phyloP scores from a whole-genome alignment of 1,140 invertebrate species.

The Papilio glaucus region DNA sequence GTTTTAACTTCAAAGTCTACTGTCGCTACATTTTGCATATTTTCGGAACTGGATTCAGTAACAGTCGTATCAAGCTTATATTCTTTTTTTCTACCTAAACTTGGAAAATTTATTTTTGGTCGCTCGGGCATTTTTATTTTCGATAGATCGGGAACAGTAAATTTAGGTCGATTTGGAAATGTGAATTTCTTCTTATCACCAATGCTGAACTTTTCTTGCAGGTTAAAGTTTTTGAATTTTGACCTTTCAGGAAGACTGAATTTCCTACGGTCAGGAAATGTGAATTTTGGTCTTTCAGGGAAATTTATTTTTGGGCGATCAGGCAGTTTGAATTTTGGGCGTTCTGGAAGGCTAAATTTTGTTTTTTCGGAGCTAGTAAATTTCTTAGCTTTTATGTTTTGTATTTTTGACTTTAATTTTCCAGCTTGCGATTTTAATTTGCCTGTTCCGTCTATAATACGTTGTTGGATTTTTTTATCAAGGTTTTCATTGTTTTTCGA shows the following conservation, averaged over 20 bases:
- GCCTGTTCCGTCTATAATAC: constrained; percentile 82
- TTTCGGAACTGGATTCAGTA: constrained; percentile 71
- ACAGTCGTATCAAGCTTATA: constrained; percentile 70
- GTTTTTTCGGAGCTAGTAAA: constrained; percentile 84
- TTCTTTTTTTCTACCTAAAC: constrained; percentile 71
- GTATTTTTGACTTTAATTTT: constrained; percentile 85
- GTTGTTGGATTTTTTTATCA: constrained; percentile 82
- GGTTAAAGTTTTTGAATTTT: constrained; percentile 85
- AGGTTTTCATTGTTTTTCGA: constrained; percentile 76
- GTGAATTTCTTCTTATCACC: constrained; percentile 84
- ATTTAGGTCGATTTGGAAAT: constrained; percentile 84
- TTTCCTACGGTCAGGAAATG: constrained; percentile 83
- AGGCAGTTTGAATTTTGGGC: constrained; percentile 85
- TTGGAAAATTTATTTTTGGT: constrained; percentile 83
- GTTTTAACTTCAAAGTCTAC: constrained; percentile 90
- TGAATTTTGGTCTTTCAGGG: constrained; percentile 84
- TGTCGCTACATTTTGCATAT: constrained; percentile 77
- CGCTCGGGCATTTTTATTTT: constrained; percentile 86
- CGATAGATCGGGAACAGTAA: constrained; percentile 85
- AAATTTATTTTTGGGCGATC: constrained; percentile 83
- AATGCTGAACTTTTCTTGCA: constrained; percentile 84
- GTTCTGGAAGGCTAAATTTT: constrained; percentile 81
- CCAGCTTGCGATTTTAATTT: constrained; percentile 85
- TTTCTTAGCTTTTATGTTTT: constrained; percentile 83
- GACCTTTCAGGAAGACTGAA: constrained; percentile 84